Evolutionary conservation across 1,140 invertebrate species (phyloP).

Genomic region (Wiebesia pumilae): DNA sequence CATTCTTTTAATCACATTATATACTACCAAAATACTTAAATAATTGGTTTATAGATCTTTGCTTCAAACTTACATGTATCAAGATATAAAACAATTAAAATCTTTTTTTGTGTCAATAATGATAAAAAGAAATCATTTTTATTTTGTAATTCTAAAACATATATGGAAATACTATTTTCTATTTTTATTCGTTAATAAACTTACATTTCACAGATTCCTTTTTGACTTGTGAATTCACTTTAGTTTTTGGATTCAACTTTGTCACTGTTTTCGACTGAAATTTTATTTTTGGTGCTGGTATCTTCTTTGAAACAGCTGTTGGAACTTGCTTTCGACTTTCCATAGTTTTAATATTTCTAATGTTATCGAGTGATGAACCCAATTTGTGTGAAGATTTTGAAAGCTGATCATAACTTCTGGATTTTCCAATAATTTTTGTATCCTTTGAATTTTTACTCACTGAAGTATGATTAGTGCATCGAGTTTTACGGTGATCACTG

Average conservation of each 20-base stretch:
- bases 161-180: background rate
- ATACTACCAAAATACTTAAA: too few species aligned
- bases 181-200: background rate
- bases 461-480: constrained; percentile 38
- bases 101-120: background rate
- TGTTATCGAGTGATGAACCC: constrained; percentile 36
- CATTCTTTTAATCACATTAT: background rate
- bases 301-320: constrained; percentile 37
- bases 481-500: constrained; percentile 49
- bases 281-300: constrained; percentile 53
- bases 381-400: constrained; percentile 54
- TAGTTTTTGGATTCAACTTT: constrained; percentile 47
- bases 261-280: constrained; percentile 52
- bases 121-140: background rate
- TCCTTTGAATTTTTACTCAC: constrained; percentile 54
- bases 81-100: background rate
- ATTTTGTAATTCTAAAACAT: background rate
- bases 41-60: too few species aligned
- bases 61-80: too few species aligned
- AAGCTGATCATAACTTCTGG: constrained; percentile 67
- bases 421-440: constrained; percentile 60
- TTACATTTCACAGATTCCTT: constrained; percentile 40
- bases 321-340: constrained; percentile 30
- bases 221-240: background rate
- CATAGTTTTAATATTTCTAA: constrained; percentile 30